Percentiles rank a stretch among this genome's conserved stretches.
phyloP scores from a whole-genome alignment of 2,888 invertebrate genomes.

The Strigamia crassipes region DNA sequence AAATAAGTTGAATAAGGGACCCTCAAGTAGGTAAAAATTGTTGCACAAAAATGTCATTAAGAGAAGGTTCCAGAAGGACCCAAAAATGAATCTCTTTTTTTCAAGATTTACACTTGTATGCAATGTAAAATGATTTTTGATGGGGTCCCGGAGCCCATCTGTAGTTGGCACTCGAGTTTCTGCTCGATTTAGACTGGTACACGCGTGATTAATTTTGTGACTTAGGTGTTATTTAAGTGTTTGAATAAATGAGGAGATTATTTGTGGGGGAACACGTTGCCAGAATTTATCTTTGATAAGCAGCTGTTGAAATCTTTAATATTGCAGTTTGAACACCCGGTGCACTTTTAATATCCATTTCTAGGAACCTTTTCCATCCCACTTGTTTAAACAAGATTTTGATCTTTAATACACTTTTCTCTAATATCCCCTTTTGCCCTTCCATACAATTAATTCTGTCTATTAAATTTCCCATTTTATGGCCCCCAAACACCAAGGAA shows the following conservation, averaged over 20 bases:
- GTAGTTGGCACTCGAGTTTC: too few relatives aligned
- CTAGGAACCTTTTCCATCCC: not conserved
- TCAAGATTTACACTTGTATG: too few relatives aligned
- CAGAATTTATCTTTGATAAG: conserved; percentile 7
- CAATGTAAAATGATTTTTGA: too few relatives aligned
- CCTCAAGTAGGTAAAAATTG: not conserved
- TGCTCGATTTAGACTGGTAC: not conserved
- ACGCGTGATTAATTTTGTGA: not conserved
- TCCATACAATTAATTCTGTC: not conserved
- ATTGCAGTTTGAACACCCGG: not conserved
- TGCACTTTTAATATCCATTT: not conserved
- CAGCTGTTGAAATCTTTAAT: conserved; percentile 7
- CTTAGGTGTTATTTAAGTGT: not conserved
- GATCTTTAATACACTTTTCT: not conserved
- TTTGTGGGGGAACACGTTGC: not conserved
- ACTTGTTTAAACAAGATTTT: not conserved
- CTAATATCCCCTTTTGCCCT: not conserved
- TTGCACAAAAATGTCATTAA: too few relatives aligned
- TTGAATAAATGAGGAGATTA: conserved; percentile 7
- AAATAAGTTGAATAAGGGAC: too few relatives aligned
- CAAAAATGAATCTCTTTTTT: too few relatives aligned
- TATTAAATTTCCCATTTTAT: not conserved
- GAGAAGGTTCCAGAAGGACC: too few relatives aligned
- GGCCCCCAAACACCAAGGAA: not conserved
- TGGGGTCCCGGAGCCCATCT: too few relatives aligned